Evolutionary conservation across 2,797 vertebrate species (phyloP), one percentile per base, ranked within the genome.

Genomic region (Cygnus olor): DNA sequence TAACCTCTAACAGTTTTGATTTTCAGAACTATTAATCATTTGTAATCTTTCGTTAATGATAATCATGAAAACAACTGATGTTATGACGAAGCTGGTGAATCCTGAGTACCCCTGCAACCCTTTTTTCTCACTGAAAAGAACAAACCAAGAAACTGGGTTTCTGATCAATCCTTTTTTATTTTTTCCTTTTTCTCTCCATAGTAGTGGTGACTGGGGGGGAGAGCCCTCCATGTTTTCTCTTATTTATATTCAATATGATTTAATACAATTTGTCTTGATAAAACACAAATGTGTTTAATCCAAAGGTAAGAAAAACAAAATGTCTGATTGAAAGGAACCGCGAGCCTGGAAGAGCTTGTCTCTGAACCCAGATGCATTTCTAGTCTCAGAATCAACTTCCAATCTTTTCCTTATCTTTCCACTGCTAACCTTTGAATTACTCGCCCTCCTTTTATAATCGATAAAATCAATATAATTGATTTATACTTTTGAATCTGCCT

Each of bases 401-500:
- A 74, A 1, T 17, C 42, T 83, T 85, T 72, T 51, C 28, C 30
- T 49, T 47, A 2, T 5, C 21, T 47, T 0, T 27, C n/a, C 36
- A 1, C 61, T 44, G 6, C 34, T 87, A 40, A 18, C 36, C 40
- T 80, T 36, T 32, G 16, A n/a, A 18, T 74, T 7, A 3, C 28
- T 56, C 32, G 4, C 34, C 44, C 15, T 58, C 25, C 4, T 1
- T 36, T 86, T 61, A 38, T 42, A 38, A 49, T 65, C 3, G 15
- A 3, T 36, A 0, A 0, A 47, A 47, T 47, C 1, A 11, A 13
- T 47, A 47, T 47, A 47, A 47, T 47, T 22, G 47, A 47, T 47
- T 74, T 89, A 72, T 57, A 21, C 13, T 82, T 49, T 40, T 66
- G 22, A 63, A 73, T 64, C 47, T 4, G 3, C 14, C 58, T 27